These are phyloP conservation scores for Oryzias melastigma DNA, from an alignment of 2,113 vertebrate species.

Conservation along the genomic window DNA sequence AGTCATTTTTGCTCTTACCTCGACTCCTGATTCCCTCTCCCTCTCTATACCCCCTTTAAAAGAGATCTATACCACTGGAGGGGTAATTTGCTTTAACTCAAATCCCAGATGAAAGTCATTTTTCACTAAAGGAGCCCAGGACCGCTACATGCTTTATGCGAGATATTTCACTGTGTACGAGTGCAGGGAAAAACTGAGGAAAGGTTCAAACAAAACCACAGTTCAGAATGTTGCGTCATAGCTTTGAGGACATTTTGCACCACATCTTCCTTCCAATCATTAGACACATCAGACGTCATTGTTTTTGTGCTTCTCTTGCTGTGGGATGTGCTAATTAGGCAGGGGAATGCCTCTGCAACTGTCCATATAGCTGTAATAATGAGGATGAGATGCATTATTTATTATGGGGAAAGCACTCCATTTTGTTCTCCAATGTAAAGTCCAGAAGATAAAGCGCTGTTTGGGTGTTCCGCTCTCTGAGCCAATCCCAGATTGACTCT, in stretches of 20 bases:
- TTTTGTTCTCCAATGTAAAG: slow-evolving; percentile 25
- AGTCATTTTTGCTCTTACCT: not conserved
- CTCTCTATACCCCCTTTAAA: slow-evolving; percentile 38
- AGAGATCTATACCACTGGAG: slow-evolving; percentile 55
- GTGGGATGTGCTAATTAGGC: slow-evolving; percentile 51
- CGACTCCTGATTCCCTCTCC: not conserved
- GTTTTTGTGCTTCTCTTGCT: slow-evolving; percentile 21
- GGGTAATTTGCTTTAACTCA: slow-evolving; percentile 66
- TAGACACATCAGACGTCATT: slow-evolving; percentile 33
- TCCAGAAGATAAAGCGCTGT: slow-evolving; percentile 5
- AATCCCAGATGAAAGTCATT: slow-evolving; percentile 66
- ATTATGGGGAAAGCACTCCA: slow-evolving; percentile 26
- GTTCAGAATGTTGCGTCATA: slow-evolving; percentile 2
- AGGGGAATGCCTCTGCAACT: slow-evolving; percentile 30
- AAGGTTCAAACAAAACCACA: slow-evolving; percentile 15
- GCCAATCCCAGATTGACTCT: slow-evolving; percentile 9
- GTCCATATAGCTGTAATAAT: slow-evolving; percentile 37
- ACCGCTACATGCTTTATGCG: slow-evolving; percentile 46
- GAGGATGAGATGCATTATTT: slow-evolving; percentile 53
- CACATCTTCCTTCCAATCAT: slow-evolving; percentile 18
- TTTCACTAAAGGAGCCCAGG: slow-evolving; percentile 51
- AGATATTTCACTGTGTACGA: slow-evolving; percentile 27
- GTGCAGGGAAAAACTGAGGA: slow-evolving; percentile 22
- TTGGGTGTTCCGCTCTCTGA: not conserved
- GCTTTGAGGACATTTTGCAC: slow-evolving; percentile 4